Evolutionary conservation across 2,888 invertebrate species (phyloP), one percentile per base, ranked within the genome.

Genomic region (Xanthostigma xanthostigma): DNA sequence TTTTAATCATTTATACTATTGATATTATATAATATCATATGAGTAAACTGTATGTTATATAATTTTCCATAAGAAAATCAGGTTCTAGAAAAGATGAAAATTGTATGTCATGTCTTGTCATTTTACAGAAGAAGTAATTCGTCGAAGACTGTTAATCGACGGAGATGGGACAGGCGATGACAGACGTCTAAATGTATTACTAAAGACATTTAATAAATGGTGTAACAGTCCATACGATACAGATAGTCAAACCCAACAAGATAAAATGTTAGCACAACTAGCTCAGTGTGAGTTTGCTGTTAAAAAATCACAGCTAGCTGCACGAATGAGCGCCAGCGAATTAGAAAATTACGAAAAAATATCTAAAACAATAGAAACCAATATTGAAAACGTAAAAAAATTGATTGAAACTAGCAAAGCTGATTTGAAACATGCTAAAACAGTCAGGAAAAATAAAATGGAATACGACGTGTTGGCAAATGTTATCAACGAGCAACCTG

Each of bases 111-210:
- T 27, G 5, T 6, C 38, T 6, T 38, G 38, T 50, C 51, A 51
- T 53, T 56, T 70, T 72, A 8, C 64, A 93, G 97, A 97, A 70
- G 96, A 96, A 63, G 88, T 95, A 40, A 93, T 96, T 52, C 81
- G 89, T 56, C 76, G 93, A 56, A 78, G 94, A 53, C 71, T 97
- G 38, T 68, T 96, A 35, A 92, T 96, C 58, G 97, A 97, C 64
- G 97, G 96, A 12, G 96, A 97, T 72, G 96, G 96, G 8, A 92
- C 90, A 9, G 95, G 94, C 14, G 97, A 97, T 62, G 96, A 97
- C 62, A 76, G 94, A 49, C 73, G 93, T 50, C 73, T 96, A 14
- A 91, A 88, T 62, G 81, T 85, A 49, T 70, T 95, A 13, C 67
- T 93, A 9, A 92, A 91, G 69, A 83, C 84, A 17, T 76, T 88